These are phyloP conservation scores for Amphiura filiformis DNA, from an alignment of 35 echinoderm and acorn worm species.

Conservation along the genomic window DNA sequence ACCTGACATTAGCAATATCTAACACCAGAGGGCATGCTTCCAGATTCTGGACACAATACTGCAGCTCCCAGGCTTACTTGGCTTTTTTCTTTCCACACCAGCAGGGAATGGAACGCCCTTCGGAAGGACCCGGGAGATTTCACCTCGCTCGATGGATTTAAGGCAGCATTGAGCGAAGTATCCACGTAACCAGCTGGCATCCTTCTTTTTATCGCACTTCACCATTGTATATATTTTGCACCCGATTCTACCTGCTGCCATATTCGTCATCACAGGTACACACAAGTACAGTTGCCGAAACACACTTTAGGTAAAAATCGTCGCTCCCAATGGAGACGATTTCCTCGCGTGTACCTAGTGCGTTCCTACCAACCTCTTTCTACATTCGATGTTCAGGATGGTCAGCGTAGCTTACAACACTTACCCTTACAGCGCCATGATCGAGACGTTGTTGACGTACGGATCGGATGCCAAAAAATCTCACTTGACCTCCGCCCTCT, in stretches of 20 bases:
- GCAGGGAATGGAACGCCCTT: slow-evolving; percentile 4
- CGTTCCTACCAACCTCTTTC: not conserved
- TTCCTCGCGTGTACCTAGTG: not conserved
- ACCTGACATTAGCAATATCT: too few species aligned
- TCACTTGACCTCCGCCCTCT: not conserved
- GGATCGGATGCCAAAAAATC: not conserved
- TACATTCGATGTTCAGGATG: not conserved
- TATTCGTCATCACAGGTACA: too few species aligned
- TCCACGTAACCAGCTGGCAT: not conserved
- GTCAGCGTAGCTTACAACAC: not conserved
- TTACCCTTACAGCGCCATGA: not conserved
- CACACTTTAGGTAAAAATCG: not conserved
- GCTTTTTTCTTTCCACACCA: not conserved
- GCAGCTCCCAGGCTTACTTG: not conserved
- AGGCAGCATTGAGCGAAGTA: not conserved
- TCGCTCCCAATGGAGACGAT: not conserved
- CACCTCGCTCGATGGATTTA: not conserved
- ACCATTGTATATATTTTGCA: too few species aligned
- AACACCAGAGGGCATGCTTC: not conserved
- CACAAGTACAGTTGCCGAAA: too few species aligned
- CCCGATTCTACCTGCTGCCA: too few species aligned
- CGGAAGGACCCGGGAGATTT: not conserved
- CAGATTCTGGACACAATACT: not conserved
- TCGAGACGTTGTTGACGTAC: not conserved
- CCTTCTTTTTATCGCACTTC: not conserved